These are phyloP conservation scores for Steinernema khuongi DNA, from an alignment of 1,140 invertebrate genomes.

Conservation along the genomic window DNA sequence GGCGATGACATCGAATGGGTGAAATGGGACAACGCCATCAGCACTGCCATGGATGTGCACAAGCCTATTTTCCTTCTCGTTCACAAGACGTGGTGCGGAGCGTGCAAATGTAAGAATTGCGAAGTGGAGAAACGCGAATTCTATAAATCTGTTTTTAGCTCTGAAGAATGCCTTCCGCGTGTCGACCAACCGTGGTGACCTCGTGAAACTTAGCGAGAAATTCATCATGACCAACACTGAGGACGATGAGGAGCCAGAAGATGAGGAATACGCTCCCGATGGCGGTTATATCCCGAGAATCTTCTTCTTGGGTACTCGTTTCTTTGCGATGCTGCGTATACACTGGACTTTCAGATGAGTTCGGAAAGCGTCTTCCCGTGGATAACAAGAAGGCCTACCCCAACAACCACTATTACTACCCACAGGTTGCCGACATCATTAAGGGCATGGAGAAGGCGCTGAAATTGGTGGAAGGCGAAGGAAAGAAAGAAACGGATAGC, in stretches of 20 bases:
- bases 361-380: conserved; percentile 46
- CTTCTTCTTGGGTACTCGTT: conserved; percentile 50
- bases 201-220: conserved; percentile 49
- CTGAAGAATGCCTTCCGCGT: conserved; percentile 46
- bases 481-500: conserved; percentile 17
- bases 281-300: conserved; percentile 54
- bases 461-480: conserved; percentile 23
- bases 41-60: conserved; percentile 49
- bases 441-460: conserved; percentile 52
- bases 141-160: conserved; percentile 37
- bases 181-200: conserved; percentile 43
- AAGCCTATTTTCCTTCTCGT: conserved; percentile 57
- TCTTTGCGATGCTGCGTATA: background rate
- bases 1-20: conserved; percentile 57
- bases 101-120: conserved; percentile 46
- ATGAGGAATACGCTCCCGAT: conserved; percentile 54
- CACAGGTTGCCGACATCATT: conserved; percentile 47
- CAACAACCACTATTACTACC: conserved; percentile 54
- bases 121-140: background rate
- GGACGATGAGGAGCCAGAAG: conserved; percentile 57
- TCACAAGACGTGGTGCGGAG: conserved; percentile 58
- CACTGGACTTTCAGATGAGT: conserved; percentile 48
- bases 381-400: conserved; percentile 55
- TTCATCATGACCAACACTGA: conserved; percentile 58
- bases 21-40: conserved; percentile 47